Conservation (phyloP, 2,797 vertebrate genomes). For the Sparidentex hasta region DNA sequence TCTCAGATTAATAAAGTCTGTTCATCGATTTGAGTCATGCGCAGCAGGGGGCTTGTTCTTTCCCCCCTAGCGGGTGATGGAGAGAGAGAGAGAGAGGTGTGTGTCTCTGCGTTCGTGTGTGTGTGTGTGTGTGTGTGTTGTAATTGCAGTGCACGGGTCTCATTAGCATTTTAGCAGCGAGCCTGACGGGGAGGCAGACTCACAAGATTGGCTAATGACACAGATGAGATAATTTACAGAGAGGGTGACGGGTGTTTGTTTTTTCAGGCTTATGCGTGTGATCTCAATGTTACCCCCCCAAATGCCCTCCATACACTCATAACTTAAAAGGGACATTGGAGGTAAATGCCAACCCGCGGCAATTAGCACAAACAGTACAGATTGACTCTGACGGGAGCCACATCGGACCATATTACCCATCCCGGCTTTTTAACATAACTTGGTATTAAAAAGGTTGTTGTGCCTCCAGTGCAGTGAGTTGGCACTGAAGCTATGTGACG, state of each 20-base stretch:
- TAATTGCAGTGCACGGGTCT: slow-evolving; percentile 63
- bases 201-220: slow-evolving; percentile 76
- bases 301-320: slow-evolving; percentile 23
- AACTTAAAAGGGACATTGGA: slow-evolving; percentile 36
- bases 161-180: slow-evolving; percentile 74
- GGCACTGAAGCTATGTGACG: slow-evolving; percentile 32
- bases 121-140: slow-evolving; percentile 54
- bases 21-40: slow-evolving; percentile 46
- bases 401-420: slow-evolving; percentile 22
- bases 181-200: slow-evolving; percentile 59
- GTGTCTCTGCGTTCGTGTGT: slow-evolving; percentile 47
- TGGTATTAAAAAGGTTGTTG: slow-evolving; percentile 13
- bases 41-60: slow-evolving; percentile 27
- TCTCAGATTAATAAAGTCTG: slow-evolving; percentile 54
- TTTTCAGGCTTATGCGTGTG: slow-evolving; percentile 45
- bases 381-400: slow-evolving; percentile 36
- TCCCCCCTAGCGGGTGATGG: slow-evolving; percentile 43
- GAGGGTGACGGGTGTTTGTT: slow-evolving; percentile 51
- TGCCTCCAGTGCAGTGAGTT: slow-evolving; percentile 30
- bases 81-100: slow-evolving; percentile 50
- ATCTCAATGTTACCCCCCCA: slow-evolving; percentile 17
- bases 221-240: slow-evolving; percentile 72
- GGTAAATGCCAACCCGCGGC: slow-evolving; percentile 41
- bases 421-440: slow-evolving; percentile 35
- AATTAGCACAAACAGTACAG: slow-evolving; percentile 27